Evolutionary conservation across 1,140 invertebrate species (phyloP), one percentile per base, ranked within the genome.

Genomic region (Cataglyphis hispanica): DNA sequence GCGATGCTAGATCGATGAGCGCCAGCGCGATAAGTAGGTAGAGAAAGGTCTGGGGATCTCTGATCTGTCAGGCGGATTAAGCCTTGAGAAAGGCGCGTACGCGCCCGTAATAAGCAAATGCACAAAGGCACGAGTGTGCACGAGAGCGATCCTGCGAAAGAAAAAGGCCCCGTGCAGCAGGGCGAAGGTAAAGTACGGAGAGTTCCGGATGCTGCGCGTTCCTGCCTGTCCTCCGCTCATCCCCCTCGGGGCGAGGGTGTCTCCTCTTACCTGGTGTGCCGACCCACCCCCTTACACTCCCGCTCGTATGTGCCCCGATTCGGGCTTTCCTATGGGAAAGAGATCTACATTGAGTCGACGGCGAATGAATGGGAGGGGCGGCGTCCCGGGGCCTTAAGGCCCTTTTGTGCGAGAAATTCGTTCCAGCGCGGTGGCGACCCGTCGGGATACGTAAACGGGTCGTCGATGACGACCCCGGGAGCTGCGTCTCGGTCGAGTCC

Each of bases 161-260:
- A 86, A 61, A 58, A 56, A 75, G n/a, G 25, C 31, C 58, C 58
- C 46, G 43, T 70, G 27, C 22, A 86, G 56, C 74, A 22, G 10
- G 5, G 37, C 0, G 50, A 22, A 61, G 58, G 93, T 94, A 94
- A 50, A 95, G 94, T 92, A 93, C 93, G 94, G 92, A 94, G 94
- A 94, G 94, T 94, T 94, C 94, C 94, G 94, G 94, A 93, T 92
- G 92, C 90, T 91, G 86, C 64, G 78, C 58, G 77, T 89, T 83
- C 88, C 88, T 89, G 87, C 87, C 88, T 88, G 87, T 87, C 16
- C 5, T 22, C 13, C 50, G 22, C 10, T 25, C 53, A 25, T 46
- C 87, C 84, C 84, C 86, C 89, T 86, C 89, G 81, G 84, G 63
- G 85, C 78, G 81, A 88, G 88, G 86, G 86, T 90, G 86, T 90